phyloP scores from a whole-genome alignment of 2,888 invertebrate genomes.

The Agapostemon virescens region DNA sequence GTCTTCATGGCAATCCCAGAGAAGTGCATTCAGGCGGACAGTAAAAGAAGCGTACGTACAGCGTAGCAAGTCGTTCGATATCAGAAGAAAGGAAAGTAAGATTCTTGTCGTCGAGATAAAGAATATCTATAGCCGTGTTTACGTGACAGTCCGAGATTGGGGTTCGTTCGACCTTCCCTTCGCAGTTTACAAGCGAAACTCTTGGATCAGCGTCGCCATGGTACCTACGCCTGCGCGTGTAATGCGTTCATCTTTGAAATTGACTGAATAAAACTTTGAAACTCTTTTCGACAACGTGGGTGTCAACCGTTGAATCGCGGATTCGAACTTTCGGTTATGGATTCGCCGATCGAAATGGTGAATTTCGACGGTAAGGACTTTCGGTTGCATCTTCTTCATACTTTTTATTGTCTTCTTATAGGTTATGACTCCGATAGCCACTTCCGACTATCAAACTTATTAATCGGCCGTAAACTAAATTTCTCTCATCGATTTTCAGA shows the following conservation, averaged over 20 bases:
- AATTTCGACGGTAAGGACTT: background rate
- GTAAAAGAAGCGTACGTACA: constrained; percentile 40
- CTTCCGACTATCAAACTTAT: background rate
- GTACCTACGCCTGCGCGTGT: constrained; percentile 4
- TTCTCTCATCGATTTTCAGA: background rate
- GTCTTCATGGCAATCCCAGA: constrained; percentile 36
- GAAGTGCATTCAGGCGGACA: constrained; percentile 41
- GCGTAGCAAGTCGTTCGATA: constrained; percentile 49
- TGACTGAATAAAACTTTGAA: constrained; percentile 1
- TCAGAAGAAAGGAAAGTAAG: constrained; percentile 49
- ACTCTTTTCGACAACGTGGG: background rate
- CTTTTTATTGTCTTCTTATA: background rate
- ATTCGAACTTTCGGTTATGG: constrained; percentile 7
- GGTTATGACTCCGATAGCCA: background rate
- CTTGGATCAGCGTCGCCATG: constrained; percentile 39
- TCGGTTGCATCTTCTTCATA: background rate
- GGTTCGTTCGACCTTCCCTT: constrained; percentile 54
- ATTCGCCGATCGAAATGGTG: background rate
- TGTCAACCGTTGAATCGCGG: background rate
- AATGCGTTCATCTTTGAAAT: background rate
- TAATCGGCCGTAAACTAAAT: background rate
- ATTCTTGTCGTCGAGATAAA: constrained; percentile 62
- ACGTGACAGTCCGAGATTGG: constrained; percentile 62
- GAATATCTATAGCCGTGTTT: constrained; percentile 68
- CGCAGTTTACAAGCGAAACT: constrained; percentile 59